phyloP scores from a whole-genome alignment of 2,797 vertebrate species.

The Notolabrus celidotus region DNA sequence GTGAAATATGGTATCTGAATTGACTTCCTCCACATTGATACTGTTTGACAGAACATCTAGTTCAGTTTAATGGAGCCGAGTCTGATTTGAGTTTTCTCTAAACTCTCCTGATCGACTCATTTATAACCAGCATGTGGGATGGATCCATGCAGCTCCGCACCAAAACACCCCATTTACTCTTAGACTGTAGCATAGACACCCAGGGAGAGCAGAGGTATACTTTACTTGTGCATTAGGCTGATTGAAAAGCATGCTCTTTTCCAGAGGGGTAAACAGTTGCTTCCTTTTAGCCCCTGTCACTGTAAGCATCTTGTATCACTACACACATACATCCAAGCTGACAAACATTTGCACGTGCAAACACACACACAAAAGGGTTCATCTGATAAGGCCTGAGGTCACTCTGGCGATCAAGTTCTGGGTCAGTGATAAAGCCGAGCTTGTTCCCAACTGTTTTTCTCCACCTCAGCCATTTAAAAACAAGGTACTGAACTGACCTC shows the following conservation, averaged over 20 bases:
- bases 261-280: neutral
- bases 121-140: conserved; percentile 44
- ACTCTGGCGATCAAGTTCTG: conserved; percentile 61
- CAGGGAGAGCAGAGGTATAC: neutral
- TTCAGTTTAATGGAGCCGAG: conserved; percentile 30
- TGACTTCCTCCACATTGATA: conserved; percentile 11
- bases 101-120: conserved; percentile 37
- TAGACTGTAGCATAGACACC: conserved; percentile 2
- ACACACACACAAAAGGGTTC: conserved; percentile 21
- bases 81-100: conserved; percentile 34
- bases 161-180: conserved; percentile 27
- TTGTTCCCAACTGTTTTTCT: conserved; percentile 65
- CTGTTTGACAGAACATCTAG: conserved; percentile 35
- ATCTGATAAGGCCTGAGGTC: conserved; percentile 70
- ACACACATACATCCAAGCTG: conserved; percentile 1
- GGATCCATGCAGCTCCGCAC: conserved; percentile 39
- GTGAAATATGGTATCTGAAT: conserved; percentile 16
- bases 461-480: conserved; percentile 53
- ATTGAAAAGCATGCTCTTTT: conserved; percentile 11
- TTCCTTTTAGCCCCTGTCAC: conserved; percentile 1
- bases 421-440: conserved; percentile 74
- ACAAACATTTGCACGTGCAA: conserved; percentile 30
- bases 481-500: conserved; percentile 31
- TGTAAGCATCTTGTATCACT: neutral
- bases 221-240: conserved; percentile 16